phyloP scores from a whole-genome alignment of 2,797 vertebrate genomes.

The Hybognathus amarus region DNA sequence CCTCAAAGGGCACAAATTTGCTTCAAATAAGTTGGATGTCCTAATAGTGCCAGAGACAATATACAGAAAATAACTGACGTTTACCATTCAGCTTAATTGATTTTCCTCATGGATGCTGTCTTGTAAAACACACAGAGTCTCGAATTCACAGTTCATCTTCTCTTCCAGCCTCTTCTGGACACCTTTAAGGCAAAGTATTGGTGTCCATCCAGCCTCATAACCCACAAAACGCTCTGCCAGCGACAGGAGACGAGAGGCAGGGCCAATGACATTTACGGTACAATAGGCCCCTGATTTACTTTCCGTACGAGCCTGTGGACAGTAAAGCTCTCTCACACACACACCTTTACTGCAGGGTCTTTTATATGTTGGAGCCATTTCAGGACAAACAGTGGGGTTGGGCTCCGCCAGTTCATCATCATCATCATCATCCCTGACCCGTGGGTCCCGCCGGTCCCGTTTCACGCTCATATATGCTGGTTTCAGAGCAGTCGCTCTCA shows the following conservation, averaged over 20 bases:
- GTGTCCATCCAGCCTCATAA: constrained; percentile 54
- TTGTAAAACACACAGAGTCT: constrained; percentile 57
- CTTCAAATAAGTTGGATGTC: background rate
- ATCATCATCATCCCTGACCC: constrained; percentile 64
- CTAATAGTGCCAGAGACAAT: constrained; percentile 44
- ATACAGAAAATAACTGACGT: constrained; percentile 57
- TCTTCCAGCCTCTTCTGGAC: constrained; percentile 42
- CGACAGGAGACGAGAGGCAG: constrained; percentile 59
- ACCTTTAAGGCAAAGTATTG: constrained; percentile 46
- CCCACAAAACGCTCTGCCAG: constrained; percentile 36
- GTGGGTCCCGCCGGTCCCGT: constrained; percentile 36
- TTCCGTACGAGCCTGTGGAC: constrained; percentile 41
- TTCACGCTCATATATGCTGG: constrained; percentile 42
- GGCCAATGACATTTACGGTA: constrained; percentile 51
- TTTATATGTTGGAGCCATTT: constrained; percentile 63
- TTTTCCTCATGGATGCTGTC: constrained; percentile 61
- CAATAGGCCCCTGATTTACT: constrained; percentile 56
- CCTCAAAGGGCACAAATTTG: background rate
- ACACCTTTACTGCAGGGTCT: constrained; percentile 56
- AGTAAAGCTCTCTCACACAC: constrained; percentile 39
- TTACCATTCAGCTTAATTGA: constrained; percentile 52
- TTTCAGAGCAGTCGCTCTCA: constrained; percentile 40
- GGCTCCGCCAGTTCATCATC: constrained; percentile 54
- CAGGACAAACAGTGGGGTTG: constrained; percentile 69
- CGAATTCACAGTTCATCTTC: constrained; percentile 41